A percentile compares a stretch with the other conserved stretches of the same genome.
Conservation (phyloP, 1,140 invertebrate species). For the Nasonia vitripennis region DNA sequence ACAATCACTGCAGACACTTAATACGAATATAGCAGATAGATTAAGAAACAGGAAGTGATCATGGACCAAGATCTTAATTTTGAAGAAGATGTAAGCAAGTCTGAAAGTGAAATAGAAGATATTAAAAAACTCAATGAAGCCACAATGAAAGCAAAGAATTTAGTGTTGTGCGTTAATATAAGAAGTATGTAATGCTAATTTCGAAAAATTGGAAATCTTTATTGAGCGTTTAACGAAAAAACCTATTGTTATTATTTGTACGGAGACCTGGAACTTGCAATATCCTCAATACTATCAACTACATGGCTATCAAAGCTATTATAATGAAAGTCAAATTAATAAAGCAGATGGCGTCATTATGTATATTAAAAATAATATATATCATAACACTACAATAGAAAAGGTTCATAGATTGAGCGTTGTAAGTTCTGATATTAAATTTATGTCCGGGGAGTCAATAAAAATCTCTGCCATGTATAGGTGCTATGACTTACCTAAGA, state of each 20-base stretch:
- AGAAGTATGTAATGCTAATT: not conserved
- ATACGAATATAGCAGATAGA: not conserved
- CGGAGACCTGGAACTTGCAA: not conserved
- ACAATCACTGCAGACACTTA: not conserved
- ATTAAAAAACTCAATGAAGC: not conserved
- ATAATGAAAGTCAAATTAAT: not conserved
- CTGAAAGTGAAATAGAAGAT: no score
- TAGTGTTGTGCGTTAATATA: not conserved
- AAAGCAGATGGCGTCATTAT: not conserved
- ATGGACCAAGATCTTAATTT: not conserved
- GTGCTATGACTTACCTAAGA: not conserved
- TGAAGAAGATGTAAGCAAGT: not conserved
- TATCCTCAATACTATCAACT: not conserved
- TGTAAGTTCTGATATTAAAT: not conserved
- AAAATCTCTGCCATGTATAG: not conserved
- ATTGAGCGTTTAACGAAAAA: not conserved
- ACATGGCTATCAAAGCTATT: not conserved
- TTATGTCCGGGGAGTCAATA: not conserved
- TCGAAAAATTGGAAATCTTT: not conserved
- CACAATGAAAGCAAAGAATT: not conserved
- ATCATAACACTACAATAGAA: not conserved
- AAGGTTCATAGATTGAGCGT: not conserved
- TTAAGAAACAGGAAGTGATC: not conserved
- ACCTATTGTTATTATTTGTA: not conserved
- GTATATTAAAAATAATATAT: not conserved